Conservation (phyloP, 2,888 invertebrate species). For the Cryptocephalus primarius region DNA sequence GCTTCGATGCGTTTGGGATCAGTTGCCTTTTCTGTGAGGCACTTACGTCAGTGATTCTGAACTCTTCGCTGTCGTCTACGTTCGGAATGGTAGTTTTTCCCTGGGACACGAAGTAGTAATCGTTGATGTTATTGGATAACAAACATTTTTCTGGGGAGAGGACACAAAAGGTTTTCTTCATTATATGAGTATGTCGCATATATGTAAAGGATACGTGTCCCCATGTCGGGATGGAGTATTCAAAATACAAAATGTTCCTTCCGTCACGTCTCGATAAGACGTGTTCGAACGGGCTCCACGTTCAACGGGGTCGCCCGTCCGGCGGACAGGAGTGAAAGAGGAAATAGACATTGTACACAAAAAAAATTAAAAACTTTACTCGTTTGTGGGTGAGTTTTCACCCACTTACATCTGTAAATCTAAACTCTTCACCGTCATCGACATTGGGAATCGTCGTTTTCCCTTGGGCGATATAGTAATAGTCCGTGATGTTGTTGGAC, state of each 20-base stretch:
- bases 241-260: too few species aligned
- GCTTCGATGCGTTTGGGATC: too few species aligned
- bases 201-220: too few species aligned
- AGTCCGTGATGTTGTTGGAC: conserved; percentile 84
- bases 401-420: conserved; percentile 75
- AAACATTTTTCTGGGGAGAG: conserved; percentile 56
- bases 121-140: conserved; percentile 80
- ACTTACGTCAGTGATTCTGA: conserved; percentile 80
- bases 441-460: conserved; percentile 91
- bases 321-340: too few species aligned
- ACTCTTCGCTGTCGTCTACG: conserved; percentile 95
- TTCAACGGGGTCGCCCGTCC: too few species aligned
- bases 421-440: conserved; percentile 91
- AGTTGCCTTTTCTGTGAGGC: conserved; percentile 3
- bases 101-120: conserved; percentile 93
- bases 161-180: not conserved
- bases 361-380: too few species aligned
- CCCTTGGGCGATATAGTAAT: conserved; percentile 94
- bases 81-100: conserved; percentile 93
- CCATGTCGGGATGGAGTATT: too few species aligned
- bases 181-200: not conserved
- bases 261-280: too few species aligned
- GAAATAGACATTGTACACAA: too few species aligned
- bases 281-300: too few species aligned
- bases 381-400: not conserved